These are phyloP conservation scores for Paramisgurnus dabryanus DNA, from an alignment of 2,113 vertebrate species.

Conservation along the genomic window DNA sequence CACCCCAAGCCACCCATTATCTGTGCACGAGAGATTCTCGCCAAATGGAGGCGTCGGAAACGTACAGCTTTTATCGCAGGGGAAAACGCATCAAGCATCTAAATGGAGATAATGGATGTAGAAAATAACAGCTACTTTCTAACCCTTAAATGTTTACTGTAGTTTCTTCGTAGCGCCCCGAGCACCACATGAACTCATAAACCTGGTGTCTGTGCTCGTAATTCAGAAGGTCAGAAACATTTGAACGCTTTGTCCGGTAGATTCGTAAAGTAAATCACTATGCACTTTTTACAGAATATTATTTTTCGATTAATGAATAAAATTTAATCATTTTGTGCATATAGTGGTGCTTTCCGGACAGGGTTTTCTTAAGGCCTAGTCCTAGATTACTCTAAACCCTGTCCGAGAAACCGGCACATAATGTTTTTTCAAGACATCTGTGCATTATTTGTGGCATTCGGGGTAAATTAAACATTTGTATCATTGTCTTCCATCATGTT, in stretches of 20 bases:
- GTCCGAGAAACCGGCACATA: no score
- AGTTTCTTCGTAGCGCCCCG: not conserved
- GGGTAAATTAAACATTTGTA: no score
- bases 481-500: no score
- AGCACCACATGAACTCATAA: slow-evolving; percentile 62
- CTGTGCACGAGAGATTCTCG: slow-evolving; percentile 59
- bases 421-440: no score
- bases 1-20: slow-evolving; percentile 39
- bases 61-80: slow-evolving; percentile 64
- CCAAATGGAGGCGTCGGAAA: slow-evolving; percentile 62
- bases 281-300: no score
- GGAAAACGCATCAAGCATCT: slow-evolving; percentile 58
- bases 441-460: no score
- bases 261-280: slow-evolving; percentile 38
- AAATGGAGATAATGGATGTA: slow-evolving; percentile 65
- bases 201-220: slow-evolving; percentile 59
- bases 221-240: slow-evolving; percentile 53
- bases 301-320: no score
- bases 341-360: no score
- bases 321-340: no score
- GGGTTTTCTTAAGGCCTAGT: no score
- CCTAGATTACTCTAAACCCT: no score
- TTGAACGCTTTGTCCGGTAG: slow-evolving; percentile 50
- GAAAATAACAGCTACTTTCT: slow-evolving; percentile 59
- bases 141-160: slow-evolving; percentile 24